phyloP scores from a whole-genome alignment of 1,140 invertebrate species.

The Bombyx mandarina region DNA sequence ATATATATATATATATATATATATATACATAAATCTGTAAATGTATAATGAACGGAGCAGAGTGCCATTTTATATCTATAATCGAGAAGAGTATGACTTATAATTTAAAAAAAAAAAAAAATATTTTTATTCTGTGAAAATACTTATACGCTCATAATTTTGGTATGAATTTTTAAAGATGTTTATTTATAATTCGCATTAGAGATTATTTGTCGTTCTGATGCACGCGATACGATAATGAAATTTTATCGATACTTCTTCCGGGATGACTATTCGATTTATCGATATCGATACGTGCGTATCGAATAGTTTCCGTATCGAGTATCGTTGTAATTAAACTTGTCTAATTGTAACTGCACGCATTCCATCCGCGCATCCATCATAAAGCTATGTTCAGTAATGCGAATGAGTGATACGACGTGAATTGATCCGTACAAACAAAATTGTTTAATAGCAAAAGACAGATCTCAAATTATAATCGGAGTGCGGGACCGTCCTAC shows the following conservation, averaged over 20 bases:
- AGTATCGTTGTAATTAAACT: too few relatives aligned
- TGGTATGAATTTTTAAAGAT: constrained; percentile 63
- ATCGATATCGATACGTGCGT: too few relatives aligned
- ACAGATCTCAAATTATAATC: constrained; percentile 49
- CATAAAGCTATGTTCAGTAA: background rate
- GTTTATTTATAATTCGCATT: constrained; percentile 50
- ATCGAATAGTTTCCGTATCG: too few relatives aligned
- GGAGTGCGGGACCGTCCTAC: constrained; percentile 65
- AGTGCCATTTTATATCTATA: constrained; percentile 66
- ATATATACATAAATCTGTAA: constrained; percentile 23
- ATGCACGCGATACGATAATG: constrained; percentile 9
- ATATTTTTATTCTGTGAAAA: constrained; percentile 54
- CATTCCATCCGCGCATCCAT: constrained; percentile 55
- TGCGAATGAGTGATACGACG: constrained; percentile 34
- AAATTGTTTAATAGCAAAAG: constrained; percentile 35
- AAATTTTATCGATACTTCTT: too few relatives aligned
- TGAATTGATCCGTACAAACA: constrained; percentile 45
- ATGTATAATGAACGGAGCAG: constrained; percentile 48
- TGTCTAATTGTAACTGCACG: constrained; percentile 24
- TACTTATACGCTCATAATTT: constrained; percentile 65
- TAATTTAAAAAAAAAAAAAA: constrained; percentile 54
- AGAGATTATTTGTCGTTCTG: constrained; percentile 7
- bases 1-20: constrained; percentile 46
- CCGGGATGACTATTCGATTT: too few relatives aligned
- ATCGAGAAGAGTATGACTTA: constrained; percentile 53